Percentiles rank a stretch among this genome's conserved stretches.
These are phyloP conservation scores for Myotis findleyi DNA, from an alignment of 2,797 vertebrate species.

Conservation along the genomic window DNA sequence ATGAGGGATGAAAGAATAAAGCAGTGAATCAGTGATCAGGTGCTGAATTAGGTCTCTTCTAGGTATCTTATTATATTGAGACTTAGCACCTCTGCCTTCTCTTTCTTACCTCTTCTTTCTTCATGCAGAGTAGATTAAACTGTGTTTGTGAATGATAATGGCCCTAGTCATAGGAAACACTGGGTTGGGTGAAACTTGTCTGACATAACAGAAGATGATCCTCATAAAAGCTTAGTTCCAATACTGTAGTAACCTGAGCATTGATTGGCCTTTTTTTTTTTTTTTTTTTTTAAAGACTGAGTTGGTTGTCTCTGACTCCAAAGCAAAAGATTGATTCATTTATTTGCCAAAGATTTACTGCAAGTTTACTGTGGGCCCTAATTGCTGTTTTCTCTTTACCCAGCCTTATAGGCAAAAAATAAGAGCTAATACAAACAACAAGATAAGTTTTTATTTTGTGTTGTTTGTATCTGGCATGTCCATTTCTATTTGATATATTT, in stretches of 20 bases:
- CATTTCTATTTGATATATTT: constrained; percentile 35
- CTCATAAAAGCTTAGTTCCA: constrained; percentile 43
- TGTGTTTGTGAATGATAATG: constrained; percentile 32
- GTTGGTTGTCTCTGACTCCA: constrained; percentile 38
- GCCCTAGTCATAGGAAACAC: background rate
- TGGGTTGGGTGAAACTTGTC: background rate
- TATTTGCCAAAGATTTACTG: constrained; percentile 68
- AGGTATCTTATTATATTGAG: background rate
- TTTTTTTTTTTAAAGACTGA: constrained; percentile 37
- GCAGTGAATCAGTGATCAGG: background rate
- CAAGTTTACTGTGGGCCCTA: constrained; percentile 32
- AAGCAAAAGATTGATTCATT: constrained; percentile 66
- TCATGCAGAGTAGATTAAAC: background rate
- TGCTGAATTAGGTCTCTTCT: background rate
- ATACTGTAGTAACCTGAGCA: constrained; percentile 17
- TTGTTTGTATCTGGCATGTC: constrained; percentile 9
- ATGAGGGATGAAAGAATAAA: background rate
- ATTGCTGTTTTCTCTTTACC: constrained; percentile 57
- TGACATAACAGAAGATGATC: constrained; percentile 26
- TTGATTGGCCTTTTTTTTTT: constrained; percentile 27
- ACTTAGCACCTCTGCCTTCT: background rate
- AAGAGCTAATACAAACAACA: constrained; percentile 18
- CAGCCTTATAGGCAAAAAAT: constrained; percentile 27
- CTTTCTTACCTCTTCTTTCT: constrained; percentile 12
- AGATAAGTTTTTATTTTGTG: constrained; percentile 60